Evolutionary conservation across 2,797 vertebrate species (phyloP).

Genomic region (Acanthopagrus latus): DNA sequence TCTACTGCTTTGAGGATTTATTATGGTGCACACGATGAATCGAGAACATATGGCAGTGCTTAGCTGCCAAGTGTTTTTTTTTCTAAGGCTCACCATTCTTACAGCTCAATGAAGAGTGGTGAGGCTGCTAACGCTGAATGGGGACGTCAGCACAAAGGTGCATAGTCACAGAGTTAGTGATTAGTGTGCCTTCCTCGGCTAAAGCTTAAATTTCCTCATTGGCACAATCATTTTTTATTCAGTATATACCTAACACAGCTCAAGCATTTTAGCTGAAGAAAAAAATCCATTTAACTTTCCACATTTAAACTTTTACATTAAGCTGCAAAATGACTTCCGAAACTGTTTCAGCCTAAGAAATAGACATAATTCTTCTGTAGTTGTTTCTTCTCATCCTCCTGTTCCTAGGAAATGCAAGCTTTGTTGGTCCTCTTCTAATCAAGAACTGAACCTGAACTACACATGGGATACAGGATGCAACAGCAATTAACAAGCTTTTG

Average conservation of each 20-base stretch:
- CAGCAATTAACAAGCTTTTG: constrained; percentile 29
- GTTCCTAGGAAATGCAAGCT: constrained; percentile 31
- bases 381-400: constrained; percentile 14
- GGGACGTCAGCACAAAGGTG: constrained; percentile 49
- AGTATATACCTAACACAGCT: constrained; percentile 11
- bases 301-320: constrained; percentile 32
- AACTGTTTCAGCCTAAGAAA: constrained; percentile 30
- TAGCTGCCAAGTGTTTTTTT: constrained; percentile 56
- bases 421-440: constrained; percentile 38
- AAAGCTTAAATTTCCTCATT: constrained; percentile 41
- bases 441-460: not conserved
- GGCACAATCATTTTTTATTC: constrained; percentile 45
- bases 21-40: constrained; percentile 62
- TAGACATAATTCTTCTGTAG: not conserved
- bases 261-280: constrained; percentile 6
- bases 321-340: constrained; percentile 18
- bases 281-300: constrained; percentile 25
- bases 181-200: constrained; percentile 41
- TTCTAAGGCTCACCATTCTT: constrained; percentile 44
- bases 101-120: constrained; percentile 41
- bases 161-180: constrained; percentile 38
- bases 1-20: constrained; percentile 67
- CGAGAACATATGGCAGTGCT: constrained; percentile 67
- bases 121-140: constrained; percentile 46
- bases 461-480: constrained; percentile 14